Conservation (phyloP, 1,140 invertebrate species). For the honey bee (Apis mellifera) region DNA sequence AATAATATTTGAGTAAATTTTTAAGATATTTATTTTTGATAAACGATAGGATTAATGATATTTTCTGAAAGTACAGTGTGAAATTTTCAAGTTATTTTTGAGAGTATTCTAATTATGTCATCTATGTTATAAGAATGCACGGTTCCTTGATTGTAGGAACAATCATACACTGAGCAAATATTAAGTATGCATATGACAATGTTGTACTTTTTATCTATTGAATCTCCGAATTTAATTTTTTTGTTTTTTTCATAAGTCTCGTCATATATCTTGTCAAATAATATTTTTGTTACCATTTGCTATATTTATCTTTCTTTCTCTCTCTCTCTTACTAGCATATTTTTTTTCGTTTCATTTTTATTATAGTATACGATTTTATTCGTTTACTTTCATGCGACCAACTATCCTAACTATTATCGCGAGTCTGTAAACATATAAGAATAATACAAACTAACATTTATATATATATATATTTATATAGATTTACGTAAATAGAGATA, state of each 20-base stretch:
- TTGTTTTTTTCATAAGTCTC: slow-evolving; percentile 33
- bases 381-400: slow-evolving; percentile 21
- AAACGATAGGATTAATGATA: slow-evolving; percentile 14
- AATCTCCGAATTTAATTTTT: slow-evolving; percentile 42
- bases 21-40: slow-evolving; percentile 7
- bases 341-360: slow-evolving; percentile 9
- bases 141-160: slow-evolving; percentile 44
- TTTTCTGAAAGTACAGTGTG: slow-evolving; percentile 26
- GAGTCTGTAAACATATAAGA: slow-evolving; percentile 48
- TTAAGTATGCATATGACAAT: slow-evolving; percentile 49
- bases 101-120: slow-evolving; percentile 20
- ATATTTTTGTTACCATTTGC: slow-evolving; percentile 27
- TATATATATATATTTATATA: slow-evolving; percentile 57
- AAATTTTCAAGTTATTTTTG: slow-evolving; percentile 31
- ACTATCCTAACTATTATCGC: slow-evolving; percentile 53
- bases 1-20: neutral
- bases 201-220: slow-evolving; percentile 49
- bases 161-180: slow-evolving; percentile 49
- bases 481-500: slow-evolving; percentile 49
- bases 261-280: slow-evolving; percentile 24
- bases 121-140: slow-evolving; percentile 42
- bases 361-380: slow-evolving; percentile 8
- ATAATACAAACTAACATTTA: slow-evolving; percentile 35
- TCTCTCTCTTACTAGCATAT: slow-evolving; percentile 23
- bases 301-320: slow-evolving; percentile 6